Conservation (phyloP, 2,888 invertebrate genomes). For the Stratiomys singularior region DNA sequence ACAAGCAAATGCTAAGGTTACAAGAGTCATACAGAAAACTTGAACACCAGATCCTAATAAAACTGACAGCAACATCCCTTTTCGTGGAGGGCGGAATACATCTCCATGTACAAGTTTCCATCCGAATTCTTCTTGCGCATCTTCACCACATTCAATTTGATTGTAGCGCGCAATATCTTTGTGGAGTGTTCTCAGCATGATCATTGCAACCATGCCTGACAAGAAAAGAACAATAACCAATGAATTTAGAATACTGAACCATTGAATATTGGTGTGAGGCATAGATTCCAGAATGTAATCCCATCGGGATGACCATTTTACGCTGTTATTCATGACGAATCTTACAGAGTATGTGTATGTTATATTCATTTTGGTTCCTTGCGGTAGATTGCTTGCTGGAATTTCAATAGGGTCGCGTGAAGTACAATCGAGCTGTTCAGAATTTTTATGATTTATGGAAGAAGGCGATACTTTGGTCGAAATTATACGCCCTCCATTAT, state of each 20-base stretch:
- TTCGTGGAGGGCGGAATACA: conserved; percentile 95
- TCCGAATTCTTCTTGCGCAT: conserved; percentile 85
- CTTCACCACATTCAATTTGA: conserved; percentile 89
- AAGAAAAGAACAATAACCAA: conserved; percentile 96
- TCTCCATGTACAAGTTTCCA: conserved; percentile 99
- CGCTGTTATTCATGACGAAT: conserved; percentile 81
- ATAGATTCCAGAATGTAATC: conserved; percentile 98
- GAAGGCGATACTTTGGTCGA: conserved; percentile 77
- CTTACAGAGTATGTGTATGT: conserved; percentile 88
- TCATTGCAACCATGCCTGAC: conserved; percentile 99
- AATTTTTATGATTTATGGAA: conserved; percentile 69
- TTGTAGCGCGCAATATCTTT: conserved; percentile 99
- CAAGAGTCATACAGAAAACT: conserved; percentile 93
- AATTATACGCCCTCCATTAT: conserved; percentile 88
- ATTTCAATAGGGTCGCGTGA: conserved; percentile 76
- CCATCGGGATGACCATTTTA: conserved; percentile 99
- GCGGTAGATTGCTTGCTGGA: conserved; percentile 68
- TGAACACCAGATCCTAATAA: conserved; percentile 97
- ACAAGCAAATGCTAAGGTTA: conserved; percentile 98
- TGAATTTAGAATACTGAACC: conserved; percentile 98
- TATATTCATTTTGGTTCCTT: conserved; percentile 71
- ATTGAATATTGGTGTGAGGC: conserved; percentile 98
- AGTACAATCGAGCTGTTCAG: conserved; percentile 66
- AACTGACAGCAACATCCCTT: conserved; percentile 95
- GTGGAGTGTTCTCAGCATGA: conserved; percentile 93